Evolutionary conservation across 2,113 vertebrate genomes (phyloP), one percentile per base, ranked within the genome.

Genomic region (Osmerus mordax): DNA sequence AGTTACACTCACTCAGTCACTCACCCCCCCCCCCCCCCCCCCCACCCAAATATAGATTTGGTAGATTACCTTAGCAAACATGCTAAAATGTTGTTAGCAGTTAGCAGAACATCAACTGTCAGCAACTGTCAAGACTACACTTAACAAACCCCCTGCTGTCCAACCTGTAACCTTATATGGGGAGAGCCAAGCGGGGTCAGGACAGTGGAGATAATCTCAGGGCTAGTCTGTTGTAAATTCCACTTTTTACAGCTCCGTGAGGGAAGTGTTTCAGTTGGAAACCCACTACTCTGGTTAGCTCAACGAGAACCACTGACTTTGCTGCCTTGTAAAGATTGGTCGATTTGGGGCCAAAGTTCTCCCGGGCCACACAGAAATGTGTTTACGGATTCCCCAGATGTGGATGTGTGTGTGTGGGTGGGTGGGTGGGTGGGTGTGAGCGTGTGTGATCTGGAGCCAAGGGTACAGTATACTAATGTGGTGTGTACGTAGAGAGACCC

Each of bases 201-300:
- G 51, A 68, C 67, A 64, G 56, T 19, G 70, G 65, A 41, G 36
- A 67, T 75, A 53, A 71, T 58, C 59, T 67, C 71, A 70, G 65
- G 52, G 58, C 13, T 64, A 58, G 36, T 69, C 60, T 78, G 71
- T 36, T 29, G 78, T 77, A 80, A 77, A 75, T 72, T 80, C 74
- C 69, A 32, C 65, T 65, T 25, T 76, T 77, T 67, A 55, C 41
- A 72, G 61, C 70, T 79, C 51, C 18, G 56, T 52, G 54, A 36
- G 25, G 69, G 76, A 63, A 70, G 71, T 18, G 13, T 28, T 18
- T 28, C 15, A 29, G 28, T 18, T 54, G 29, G 41, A 74, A 55
- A 59, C 67, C 55, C 25, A 25, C 60, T 53, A 13, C 41, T 66
- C 56, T 55, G 52, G 55, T 15, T 63, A 74, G 56, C 65, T 72